These are phyloP conservation scores for Valencia hispanica DNA, from an alignment of 2,797 vertebrate species.

Conservation along the genomic window DNA sequence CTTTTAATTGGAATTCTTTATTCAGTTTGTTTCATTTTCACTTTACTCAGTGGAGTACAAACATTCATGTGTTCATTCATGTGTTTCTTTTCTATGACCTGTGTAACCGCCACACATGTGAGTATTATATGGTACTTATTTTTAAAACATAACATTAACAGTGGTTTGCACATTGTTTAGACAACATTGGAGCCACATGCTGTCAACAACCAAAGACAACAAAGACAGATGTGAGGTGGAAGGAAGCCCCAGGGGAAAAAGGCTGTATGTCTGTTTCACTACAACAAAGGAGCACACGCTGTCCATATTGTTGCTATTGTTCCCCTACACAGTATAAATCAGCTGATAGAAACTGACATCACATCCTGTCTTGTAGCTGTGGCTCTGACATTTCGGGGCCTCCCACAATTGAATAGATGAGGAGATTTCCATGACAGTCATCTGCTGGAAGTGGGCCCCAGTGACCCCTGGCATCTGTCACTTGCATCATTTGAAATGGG, in stretches of 20 bases:
- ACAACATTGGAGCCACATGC: constrained; percentile 59
- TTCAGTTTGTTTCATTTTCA: neutral
- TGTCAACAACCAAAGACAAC: constrained; percentile 58
- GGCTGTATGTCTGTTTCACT: constrained; percentile 78
- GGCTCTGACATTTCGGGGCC: constrained; percentile 64
- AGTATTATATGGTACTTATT: neutral
- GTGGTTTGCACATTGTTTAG: constrained; percentile 44
- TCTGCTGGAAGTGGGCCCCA: constrained; percentile 41
- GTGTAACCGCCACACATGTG: neutral
- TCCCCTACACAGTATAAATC: constrained; percentile 59
- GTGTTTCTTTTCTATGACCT: neutral
- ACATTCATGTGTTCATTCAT: neutral
- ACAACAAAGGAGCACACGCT: constrained; percentile 73
- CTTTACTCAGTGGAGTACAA: neutral
- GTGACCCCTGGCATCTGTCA: constrained; percentile 53
- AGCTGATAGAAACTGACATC: constrained; percentile 72
- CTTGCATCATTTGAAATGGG: constrained; percentile 77
- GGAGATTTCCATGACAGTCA: constrained; percentile 58
- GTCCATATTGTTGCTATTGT: constrained; percentile 68
- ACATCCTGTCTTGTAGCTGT: constrained; percentile 67
- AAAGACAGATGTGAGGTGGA: constrained; percentile 70
- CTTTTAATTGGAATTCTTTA: neutral
- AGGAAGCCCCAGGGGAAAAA: constrained; percentile 63
- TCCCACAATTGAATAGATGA: constrained; percentile 72
- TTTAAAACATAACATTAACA: constrained; percentile 66